A percentile compares a stretch with the other conserved stretches of the same genome.
phyloP scores from a whole-genome alignment of 2,113 vertebrate genomes.

The Cichladusa arquata region DNA sequence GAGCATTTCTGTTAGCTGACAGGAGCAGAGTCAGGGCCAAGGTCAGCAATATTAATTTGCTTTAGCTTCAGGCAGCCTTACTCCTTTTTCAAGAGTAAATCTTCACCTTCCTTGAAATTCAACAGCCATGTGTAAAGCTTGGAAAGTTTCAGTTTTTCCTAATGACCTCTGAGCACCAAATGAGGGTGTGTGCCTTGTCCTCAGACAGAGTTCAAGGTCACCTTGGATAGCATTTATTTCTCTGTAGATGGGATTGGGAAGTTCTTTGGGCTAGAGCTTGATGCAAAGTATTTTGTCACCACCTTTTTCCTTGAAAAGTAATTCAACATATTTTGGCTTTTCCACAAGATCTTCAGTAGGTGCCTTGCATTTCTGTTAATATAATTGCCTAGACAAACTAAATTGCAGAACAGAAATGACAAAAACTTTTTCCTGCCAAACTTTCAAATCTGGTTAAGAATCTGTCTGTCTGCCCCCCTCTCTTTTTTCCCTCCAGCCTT shows the following conservation, averaged over 20 bases:
- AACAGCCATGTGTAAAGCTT: neutral
- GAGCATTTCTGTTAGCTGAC: neutral
- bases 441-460: conserved; percentile 11
- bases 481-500: neutral
- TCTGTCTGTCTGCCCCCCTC: neutral
- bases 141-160: neutral
- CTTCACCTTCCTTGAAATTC: conserved; percentile 1
- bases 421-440: conserved; percentile 43
- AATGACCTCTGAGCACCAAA: neutral
- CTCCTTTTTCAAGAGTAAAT: neutral
- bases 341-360: conserved; percentile 19
- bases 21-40: neutral
- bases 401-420: conserved; percentile 56
- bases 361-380: conserved; percentile 49
- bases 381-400: conserved; percentile 44
- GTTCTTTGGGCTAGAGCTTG: neutral
- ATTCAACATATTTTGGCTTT: neutral
- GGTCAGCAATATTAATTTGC: conserved; percentile 28
- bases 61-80: conserved; percentile 22
- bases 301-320: neutral
- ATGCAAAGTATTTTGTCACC: neutral
- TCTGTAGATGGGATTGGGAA: neutral
- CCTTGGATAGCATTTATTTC: neutral
- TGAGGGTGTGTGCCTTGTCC: neutral
- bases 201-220: neutral